Evolutionary conservation across 2,113 vertebrate genomes (phyloP).

Genomic region (Cryptotis parvus): DNA sequence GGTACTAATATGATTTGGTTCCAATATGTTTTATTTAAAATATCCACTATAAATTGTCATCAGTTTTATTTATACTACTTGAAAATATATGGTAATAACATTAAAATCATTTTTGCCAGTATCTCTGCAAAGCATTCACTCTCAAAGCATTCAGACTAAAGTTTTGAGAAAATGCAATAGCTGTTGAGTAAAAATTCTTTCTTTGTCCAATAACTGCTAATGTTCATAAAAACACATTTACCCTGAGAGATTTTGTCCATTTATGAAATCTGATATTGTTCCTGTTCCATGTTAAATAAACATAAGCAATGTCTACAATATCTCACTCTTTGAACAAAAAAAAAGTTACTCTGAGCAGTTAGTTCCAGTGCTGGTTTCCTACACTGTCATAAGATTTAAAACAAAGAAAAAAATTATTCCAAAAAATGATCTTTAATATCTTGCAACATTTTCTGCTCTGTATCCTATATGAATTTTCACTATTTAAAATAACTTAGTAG

Average conservation of each 20-base stretch:
- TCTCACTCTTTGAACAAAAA: constrained; percentile 10
- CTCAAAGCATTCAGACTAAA: not conserved
- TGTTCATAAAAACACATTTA: not conserved
- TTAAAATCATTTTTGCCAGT: not conserved
- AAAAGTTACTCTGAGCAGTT: constrained; percentile 38
- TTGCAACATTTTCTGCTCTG: not conserved
- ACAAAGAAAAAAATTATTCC: not conserved
- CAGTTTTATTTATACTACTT: not conserved
- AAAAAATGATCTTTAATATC: constrained; percentile 23
- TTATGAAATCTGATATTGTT: constrained; percentile 35
- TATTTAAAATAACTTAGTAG: constrained; percentile 14
- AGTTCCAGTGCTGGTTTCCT: constrained; percentile 34
- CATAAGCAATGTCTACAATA: not conserved
- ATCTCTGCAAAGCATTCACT: not conserved
- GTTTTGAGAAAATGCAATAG: not conserved
- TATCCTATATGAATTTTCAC: not conserved
- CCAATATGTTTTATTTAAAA: constrained; percentile 4
- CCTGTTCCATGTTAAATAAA: constrained; percentile 16
- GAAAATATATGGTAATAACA: not conserved
- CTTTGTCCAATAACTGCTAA: not conserved
- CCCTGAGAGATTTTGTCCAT: not conserved
- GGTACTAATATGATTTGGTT: not conserved
- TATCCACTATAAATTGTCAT: not conserved
- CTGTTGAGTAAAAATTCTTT: not conserved
- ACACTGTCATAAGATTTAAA: not conserved